These are phyloP conservation scores for Mystacides longicornis DNA, from an alignment of 2,888 invertebrate genomes.

Conservation along the genomic window DNA sequence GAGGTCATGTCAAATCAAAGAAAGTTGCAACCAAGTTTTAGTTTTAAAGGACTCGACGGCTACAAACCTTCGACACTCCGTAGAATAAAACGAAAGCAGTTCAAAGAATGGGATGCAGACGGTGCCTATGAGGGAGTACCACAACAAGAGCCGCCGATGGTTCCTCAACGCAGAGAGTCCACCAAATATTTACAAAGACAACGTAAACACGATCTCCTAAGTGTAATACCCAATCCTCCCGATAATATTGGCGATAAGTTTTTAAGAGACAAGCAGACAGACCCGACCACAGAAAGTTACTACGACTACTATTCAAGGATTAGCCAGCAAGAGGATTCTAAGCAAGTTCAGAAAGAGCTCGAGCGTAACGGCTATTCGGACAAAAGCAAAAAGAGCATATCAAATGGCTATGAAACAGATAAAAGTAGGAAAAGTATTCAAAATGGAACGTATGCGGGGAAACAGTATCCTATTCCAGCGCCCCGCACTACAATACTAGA, in stretches of 20 bases:
- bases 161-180: slow-evolving; percentile 45
- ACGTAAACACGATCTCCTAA: slow-evolving; percentile 40
- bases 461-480: slow-evolving; percentile 30
- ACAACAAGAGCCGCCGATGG: slow-evolving; percentile 36
- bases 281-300: slow-evolving; percentile 45
- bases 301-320: slow-evolving; percentile 48
- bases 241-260: slow-evolving; percentile 34
- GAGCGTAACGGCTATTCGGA: slow-evolving; percentile 25
- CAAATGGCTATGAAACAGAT: slow-evolving; percentile 12
- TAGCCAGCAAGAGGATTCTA: slow-evolving; percentile 44
- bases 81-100: slow-evolving; percentile 49
- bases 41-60: slow-evolving; percentile 56
- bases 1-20: slow-evolving; percentile 44
- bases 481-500: slow-evolving; percentile 18
- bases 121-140: slow-evolving; percentile 11
- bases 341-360: slow-evolving; percentile 35
- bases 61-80: slow-evolving; percentile 53
- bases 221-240: slow-evolving; percentile 41
- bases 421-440: slow-evolving; percentile 30
- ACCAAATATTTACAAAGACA: slow-evolving; percentile 48
- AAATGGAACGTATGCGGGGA: slow-evolving; percentile 28
- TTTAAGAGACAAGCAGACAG: slow-evolving; percentile 38
- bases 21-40: slow-evolving; percentile 48
- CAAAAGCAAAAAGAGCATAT: slow-evolving; percentile 29
- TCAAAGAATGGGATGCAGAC: slow-evolving; percentile 53